phyloP scores from a whole-genome alignment of 2,797 vertebrate species.

The Tragopan temminckii region DNA sequence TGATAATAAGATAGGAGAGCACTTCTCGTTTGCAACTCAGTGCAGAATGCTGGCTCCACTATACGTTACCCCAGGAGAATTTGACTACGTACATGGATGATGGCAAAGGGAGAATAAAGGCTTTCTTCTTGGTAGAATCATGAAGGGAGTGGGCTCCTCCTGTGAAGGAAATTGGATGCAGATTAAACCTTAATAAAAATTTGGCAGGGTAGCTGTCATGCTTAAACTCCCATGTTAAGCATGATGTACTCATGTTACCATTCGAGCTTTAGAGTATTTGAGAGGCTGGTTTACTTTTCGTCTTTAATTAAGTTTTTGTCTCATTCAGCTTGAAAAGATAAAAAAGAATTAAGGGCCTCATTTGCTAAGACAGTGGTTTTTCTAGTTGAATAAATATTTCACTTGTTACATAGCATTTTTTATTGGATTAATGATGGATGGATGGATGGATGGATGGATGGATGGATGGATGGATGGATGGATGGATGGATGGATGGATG shows the following conservation, averaged over 20 bases:
- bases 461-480: background rate
- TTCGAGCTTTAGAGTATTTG: background rate
- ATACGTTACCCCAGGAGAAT: conserved; percentile 58
- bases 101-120: conserved; percentile 50
- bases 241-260: background rate
- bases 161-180: background rate
- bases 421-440: background rate
- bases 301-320: conserved; percentile 23
- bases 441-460: background rate
- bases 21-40: background rate
- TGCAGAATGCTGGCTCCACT: conserved; percentile 53
- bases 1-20: background rate
- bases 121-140: conserved; percentile 27
- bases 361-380: conserved; percentile 2
- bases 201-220: background rate
- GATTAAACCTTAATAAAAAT: conserved; percentile 15
- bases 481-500: background rate
- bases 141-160: conserved; percentile 1
- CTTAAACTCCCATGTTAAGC: conserved; percentile 16
- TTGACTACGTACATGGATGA: background rate
- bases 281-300: conserved; percentile 18
- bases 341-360: background rate
- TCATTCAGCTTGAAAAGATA: background rate
- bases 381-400: conserved; percentile 29
- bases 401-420: background rate